Evolutionary conservation across 2,797 vertebrate genomes (phyloP).

Genomic region (Podarcis lilfordi): DNA sequence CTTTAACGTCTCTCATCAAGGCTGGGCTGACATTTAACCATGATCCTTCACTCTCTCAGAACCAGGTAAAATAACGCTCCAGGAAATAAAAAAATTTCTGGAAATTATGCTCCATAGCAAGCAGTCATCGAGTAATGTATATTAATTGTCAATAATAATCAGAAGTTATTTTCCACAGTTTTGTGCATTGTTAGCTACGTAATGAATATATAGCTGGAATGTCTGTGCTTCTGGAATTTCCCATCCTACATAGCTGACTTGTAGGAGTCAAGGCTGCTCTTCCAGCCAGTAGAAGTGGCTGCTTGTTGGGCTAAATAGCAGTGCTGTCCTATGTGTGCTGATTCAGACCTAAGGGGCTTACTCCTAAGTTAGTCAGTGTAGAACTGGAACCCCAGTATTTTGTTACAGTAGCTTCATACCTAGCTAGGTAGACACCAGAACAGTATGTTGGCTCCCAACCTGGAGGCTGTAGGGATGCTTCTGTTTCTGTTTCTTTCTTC

Average conservation of each 20-base stretch:
- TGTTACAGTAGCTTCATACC: neutral
- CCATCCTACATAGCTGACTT: neutral
- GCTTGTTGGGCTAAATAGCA: neutral
- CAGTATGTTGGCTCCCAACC: neutral
- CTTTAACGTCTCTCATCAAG: conserved; percentile 96
- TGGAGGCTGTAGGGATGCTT: neutral
- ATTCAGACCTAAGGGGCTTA: neutral
- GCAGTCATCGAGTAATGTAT: neutral
- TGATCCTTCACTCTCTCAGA: conserved; percentile 91
- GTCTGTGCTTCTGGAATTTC: neutral
- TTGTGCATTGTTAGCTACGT: neutral
- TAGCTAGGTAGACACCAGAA: neutral
- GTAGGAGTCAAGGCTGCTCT: neutral
- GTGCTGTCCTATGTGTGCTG: neutral
- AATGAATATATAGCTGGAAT: neutral
- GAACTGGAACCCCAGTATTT: neutral
- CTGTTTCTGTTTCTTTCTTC: neutral
- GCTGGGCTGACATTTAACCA: conserved; percentile 93
- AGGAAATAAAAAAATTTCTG: neutral
- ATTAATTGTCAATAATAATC: neutral
- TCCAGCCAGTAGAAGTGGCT: neutral
- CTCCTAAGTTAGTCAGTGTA: neutral
- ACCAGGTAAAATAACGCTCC: conserved; percentile 85
- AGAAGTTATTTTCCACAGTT: neutral
- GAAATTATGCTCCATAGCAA: neutral